Base-by-base conservation (phyloP, 1,140 invertebrate genomes). In the Scaptomyza montana region DNA sequence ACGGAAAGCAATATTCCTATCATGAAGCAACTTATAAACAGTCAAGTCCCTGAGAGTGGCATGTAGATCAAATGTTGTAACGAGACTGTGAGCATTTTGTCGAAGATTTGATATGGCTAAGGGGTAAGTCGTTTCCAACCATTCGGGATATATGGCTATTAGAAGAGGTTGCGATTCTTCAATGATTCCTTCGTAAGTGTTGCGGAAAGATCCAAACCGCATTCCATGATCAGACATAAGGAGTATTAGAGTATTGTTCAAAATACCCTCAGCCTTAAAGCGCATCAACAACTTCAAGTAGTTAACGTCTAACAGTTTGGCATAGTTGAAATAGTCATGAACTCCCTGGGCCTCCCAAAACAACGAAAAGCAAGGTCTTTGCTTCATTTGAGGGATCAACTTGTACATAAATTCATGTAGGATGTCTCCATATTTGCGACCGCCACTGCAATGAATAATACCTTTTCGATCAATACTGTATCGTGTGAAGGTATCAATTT, bases 161-260 rank as follows among this genome's bases (percentile, higher is more conserved):
- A 97, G 92, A 62, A 98, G 96, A 0, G 98, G 98, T 28, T 98
- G 92, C 33, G 97, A 92, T 91, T 98, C 97, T 91, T 99, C 98
- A 3, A 63, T 16, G 71, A 98, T 93, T 90, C 96, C 95, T 68
- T 95, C 94, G 77, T 95, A 95, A 0, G 97, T 98, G 46, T 85
- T 78, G 9, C 93, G 82, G 46, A 93, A 93, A 2, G 96, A 96
- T 92, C 96, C 98, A 1, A 21, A 41, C 13, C 98, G 91, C 80
- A 97, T 95, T 0, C 98, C 98, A 90, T 99, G 98, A 90, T 99
- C 98, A 74, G 97, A 98, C 80, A 98, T 93, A 5, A 98, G 93
- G 6, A 99, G 93, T 0, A 98, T 79, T 72, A 96, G 91, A 0
- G 95, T 95, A 43, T 95, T 93, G 45, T 96, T 93, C 45, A 96